These are phyloP conservation scores for Panorpa germanica DNA, from an alignment of 2,888 invertebrate genomes.

Conservation along the genomic window DNA sequence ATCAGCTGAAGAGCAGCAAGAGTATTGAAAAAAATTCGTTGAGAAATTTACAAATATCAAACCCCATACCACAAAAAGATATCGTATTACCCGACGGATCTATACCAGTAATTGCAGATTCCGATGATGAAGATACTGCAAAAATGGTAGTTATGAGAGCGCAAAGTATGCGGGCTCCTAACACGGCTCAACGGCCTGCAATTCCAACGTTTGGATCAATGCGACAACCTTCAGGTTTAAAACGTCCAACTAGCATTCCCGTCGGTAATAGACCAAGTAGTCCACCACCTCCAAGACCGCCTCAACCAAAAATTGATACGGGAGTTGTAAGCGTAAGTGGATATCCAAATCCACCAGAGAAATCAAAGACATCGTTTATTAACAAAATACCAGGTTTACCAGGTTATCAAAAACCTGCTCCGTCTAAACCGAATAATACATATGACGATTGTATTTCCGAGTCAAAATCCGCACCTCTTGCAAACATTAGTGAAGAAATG, in stretches of 20 bases:
- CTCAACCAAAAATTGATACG: constrained; percentile 23
- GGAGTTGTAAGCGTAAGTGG: constrained; percentile 15
- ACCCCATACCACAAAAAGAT: constrained; percentile 56
- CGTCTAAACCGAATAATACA: constrained; percentile 27
- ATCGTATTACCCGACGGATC: constrained; percentile 38
- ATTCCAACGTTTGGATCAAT: constrained; percentile 70
- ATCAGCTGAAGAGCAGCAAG: constrained; percentile 41
- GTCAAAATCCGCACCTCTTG: constrained; percentile 33
- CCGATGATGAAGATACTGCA: constrained; percentile 31
- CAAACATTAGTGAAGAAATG: constrained; percentile 39
- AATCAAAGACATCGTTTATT: constrained; percentile 9
- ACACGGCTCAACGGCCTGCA: constrained; percentile 30
- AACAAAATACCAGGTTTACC: constrained; percentile 28
- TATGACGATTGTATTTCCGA: constrained; percentile 69
- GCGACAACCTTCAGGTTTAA: constrained; percentile 44
- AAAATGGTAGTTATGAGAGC: constrained; percentile 50
- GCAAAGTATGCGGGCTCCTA: constrained; percentile 59
- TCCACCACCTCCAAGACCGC: constrained; percentile 55
- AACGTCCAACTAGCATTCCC: constrained; percentile 57
- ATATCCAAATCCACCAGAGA: constrained; percentile 13
- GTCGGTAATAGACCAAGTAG: constrained; percentile 47
- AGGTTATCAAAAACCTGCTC: constrained; percentile 39
- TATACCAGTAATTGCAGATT: constrained; percentile 36
- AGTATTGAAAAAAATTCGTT: constrained; percentile 49
- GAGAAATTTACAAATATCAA: constrained; percentile 62